Conservation (phyloP, 1,140 invertebrate genomes). For the Bradynema listronoti region DNA sequence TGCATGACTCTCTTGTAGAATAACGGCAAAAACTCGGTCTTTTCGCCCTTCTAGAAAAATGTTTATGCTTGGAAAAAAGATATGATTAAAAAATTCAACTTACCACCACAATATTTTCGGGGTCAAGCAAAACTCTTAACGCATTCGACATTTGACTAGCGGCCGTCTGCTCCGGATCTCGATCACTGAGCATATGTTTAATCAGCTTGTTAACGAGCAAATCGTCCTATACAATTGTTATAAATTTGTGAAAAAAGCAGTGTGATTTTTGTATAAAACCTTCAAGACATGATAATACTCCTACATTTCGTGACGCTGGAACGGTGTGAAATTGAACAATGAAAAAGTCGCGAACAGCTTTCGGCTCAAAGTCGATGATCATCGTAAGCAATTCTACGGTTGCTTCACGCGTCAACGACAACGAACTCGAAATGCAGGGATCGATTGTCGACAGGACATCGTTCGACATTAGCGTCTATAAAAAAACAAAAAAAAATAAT, state of each 20-base stretch:
- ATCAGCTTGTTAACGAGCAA: conserved; percentile 93
- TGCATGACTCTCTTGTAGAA: conserved; percentile 98
- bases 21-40: conserved; percentile 93
- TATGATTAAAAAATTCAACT: background rate
- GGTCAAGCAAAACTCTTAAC: conserved; percentile 83
- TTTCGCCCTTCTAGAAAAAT: conserved; percentile 73
- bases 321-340: conserved; percentile 39
- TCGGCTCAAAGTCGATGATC: conserved; percentile 95
- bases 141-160: conserved; percentile 66
- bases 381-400: conserved; percentile 95
- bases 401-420: conserved; percentile 79
- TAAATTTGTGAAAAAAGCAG: no score
- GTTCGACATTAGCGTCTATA: conserved; percentile 75
- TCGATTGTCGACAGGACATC: conserved; percentile 88
- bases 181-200: conserved; percentile 76
- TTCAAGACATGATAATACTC: background rate
- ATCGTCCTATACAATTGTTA: conserved; percentile 67
- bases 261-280: no score
- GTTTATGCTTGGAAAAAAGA: background rate
- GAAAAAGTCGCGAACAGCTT: conserved; percentile 88
- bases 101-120: conserved; percentile 85
- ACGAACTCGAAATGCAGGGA: conserved; percentile 65
- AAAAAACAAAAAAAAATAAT: background rate
- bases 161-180: conserved; percentile 78
- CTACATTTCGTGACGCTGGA: conserved; percentile 36